Conservation (phyloP, 2,113 vertebrate genomes). For the Ibidorhyncha struthersii region DNA sequence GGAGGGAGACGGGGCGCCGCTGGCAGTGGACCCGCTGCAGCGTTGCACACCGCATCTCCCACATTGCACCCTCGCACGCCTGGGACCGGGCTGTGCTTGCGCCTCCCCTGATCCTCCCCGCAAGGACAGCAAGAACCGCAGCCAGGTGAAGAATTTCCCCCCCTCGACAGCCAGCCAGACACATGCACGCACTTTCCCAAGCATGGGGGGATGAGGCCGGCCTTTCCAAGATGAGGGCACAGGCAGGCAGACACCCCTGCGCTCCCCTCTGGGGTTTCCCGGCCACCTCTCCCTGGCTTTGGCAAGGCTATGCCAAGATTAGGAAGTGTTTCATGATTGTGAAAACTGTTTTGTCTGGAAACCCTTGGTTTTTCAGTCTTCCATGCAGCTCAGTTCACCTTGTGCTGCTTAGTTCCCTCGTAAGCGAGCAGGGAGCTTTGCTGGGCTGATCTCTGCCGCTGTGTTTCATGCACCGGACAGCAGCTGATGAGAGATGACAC, state of each 20-base stretch:
- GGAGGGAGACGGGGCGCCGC: background rate
- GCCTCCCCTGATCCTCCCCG: too few relatives aligned
- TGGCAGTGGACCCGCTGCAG: too few relatives aligned
- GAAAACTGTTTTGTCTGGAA: background rate
- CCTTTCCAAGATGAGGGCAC: background rate
- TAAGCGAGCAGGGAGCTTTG: background rate
- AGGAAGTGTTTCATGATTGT: background rate
- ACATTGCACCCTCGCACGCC: background rate
- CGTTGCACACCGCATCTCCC: background rate
- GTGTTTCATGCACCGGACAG: fast-evolving
- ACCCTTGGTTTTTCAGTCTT: background rate
- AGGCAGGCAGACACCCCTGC: background rate
- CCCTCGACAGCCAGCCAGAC: background rate
- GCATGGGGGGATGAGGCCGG: background rate
- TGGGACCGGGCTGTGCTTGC: background rate
- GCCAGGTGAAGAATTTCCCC: background rate
- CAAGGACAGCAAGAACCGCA: background rate
- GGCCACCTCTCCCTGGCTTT: background rate
- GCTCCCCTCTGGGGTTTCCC: background rate
- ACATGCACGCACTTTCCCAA: background rate
- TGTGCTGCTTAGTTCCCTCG: fast-evolving
- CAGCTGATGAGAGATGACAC: too few relatives aligned
- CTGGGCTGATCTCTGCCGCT: background rate
- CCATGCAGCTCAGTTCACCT: background rate
- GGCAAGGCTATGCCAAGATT: background rate